Base-by-base conservation (phyloP, 2,888 invertebrate genomes). In the Mylabris sibirica region DNA sequence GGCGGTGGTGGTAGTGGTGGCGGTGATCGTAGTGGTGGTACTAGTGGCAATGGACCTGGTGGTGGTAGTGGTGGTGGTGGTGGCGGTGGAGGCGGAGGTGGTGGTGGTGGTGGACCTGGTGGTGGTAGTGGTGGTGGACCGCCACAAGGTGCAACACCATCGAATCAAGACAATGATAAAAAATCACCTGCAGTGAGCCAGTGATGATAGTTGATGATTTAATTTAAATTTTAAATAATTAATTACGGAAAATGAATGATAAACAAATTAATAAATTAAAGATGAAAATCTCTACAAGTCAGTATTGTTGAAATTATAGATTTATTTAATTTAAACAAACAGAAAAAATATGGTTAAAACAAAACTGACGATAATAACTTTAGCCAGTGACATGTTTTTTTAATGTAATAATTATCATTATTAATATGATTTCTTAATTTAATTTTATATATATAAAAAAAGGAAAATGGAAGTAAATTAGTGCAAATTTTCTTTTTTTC, bases 101-200 rank as follows among this genome's bases (percentile, higher is more conserved):
- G 38, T 14, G 9, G 38, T 14, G 38, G 38, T 8, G 38, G 38
- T 6, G 38, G 38, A n/a, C n/a, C n/a, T 14, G 38, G 38, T 38
- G 38, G 38, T 87, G 88, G 82, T 74, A 86, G 88, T 79, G 87
- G 89, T 74, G 82, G 81, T 57, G 80, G 81, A 24, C 86, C 80
- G 72, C 85, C 86, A 72, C 86, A 86, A 78, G 87, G 87, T 82
- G 87, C 82, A 84, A 88, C 85, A 76, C 89, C 88, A 83, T 87
- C 88, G 83, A 91, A 88, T 81, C 92, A 91, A 85, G 92, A 92
- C 87, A 90, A 91, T 82, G 93, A 92, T 86, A 93, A 93, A 86
- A 93, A 93, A 87, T 92, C 92, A 85, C 93, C 93, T 81, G 92
- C 92, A 80, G 92, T 93, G 86, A 92, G 91, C 87, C 92, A 92